Conservation (phyloP, 1,140 invertebrate species). For the Fopius arisanus region DNA sequence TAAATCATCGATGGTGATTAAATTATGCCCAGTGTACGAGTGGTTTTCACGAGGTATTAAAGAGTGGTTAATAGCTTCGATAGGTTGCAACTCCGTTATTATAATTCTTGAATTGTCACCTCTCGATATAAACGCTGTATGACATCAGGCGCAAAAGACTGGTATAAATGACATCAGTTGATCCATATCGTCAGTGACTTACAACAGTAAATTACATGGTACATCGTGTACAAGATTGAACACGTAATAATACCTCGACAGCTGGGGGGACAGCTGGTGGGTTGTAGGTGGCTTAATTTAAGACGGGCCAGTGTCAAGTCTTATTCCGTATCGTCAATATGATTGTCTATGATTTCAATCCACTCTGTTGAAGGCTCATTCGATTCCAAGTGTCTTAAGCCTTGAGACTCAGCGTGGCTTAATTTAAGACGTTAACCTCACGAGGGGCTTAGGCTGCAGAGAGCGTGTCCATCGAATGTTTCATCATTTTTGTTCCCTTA, state of each 20-base stretch:
- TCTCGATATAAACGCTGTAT: not conserved
- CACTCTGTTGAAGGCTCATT: too few relatives aligned
- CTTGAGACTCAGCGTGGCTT: too few relatives aligned
- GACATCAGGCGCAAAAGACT: not conserved
- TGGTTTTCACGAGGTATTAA: not conserved
- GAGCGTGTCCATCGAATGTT: not conserved
- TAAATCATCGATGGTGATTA: not conserved
- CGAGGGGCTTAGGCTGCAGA: not conserved
- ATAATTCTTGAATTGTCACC: not conserved
- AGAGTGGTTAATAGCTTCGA: not conserved
- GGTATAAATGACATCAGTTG: not conserved
- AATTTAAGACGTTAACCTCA: too few relatives aligned
- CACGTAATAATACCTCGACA: not conserved
- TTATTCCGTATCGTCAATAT: too few relatives aligned
- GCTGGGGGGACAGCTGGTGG: too few relatives aligned
- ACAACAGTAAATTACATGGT: not conserved
- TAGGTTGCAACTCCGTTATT: not conserved
- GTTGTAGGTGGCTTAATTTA: too few relatives aligned
- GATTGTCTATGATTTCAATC: too few relatives aligned
- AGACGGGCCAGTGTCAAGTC: too few relatives aligned
- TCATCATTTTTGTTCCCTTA: not conserved
- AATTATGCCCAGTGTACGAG: not conserved
- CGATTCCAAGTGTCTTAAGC: too few relatives aligned
- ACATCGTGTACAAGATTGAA: not conserved
- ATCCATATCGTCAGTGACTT: not conserved